Evolutionary conservation across 2,113 vertebrate genomes (phyloP).

Genomic region (Vanacampus margaritifer): DNA sequence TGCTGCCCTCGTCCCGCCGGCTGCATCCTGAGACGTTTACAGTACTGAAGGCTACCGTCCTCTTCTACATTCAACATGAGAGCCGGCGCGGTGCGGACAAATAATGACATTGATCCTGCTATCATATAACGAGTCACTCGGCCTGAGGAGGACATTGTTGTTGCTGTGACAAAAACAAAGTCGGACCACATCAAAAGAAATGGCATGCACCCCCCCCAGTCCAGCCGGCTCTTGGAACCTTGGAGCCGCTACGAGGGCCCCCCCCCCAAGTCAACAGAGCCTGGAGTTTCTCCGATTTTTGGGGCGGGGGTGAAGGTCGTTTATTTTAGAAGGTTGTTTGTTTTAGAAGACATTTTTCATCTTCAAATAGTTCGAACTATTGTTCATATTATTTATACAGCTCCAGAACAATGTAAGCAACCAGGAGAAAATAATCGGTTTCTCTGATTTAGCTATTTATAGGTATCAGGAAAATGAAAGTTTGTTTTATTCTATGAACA

Average conservation of each 20-base stretch:
- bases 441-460: background rate
- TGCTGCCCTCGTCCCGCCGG: slow-evolving; percentile 55
- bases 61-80: slow-evolving; percentile 60
- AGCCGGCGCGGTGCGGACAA: slow-evolving; percentile 32
- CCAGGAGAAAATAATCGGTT: too few relatives aligned
- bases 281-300: background rate
- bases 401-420: background rate
- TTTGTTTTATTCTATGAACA: too few relatives aligned
- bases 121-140: slow-evolving; percentile 20
- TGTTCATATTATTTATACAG: background rate
- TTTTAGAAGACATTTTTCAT: too few relatives aligned
- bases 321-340: too few relatives aligned
- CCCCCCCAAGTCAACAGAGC: background rate
- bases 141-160: background rate
- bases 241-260: too few relatives aligned
- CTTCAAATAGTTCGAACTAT: background rate
- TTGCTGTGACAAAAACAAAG: background rate
- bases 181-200: slow-evolving; percentile 36
- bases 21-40: slow-evolving; percentile 72
- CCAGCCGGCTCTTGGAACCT: background rate
- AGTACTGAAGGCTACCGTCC: slow-evolving; percentile 70
- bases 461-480: too few relatives aligned
- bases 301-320: too few relatives aligned
- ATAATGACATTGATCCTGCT: slow-evolving; percentile 35
- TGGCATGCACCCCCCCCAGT: slow-evolving; percentile 66